Evolutionary conservation across 2,113 vertebrate species (phyloP).

Genomic region (Caloenas nicobarica): DNA sequence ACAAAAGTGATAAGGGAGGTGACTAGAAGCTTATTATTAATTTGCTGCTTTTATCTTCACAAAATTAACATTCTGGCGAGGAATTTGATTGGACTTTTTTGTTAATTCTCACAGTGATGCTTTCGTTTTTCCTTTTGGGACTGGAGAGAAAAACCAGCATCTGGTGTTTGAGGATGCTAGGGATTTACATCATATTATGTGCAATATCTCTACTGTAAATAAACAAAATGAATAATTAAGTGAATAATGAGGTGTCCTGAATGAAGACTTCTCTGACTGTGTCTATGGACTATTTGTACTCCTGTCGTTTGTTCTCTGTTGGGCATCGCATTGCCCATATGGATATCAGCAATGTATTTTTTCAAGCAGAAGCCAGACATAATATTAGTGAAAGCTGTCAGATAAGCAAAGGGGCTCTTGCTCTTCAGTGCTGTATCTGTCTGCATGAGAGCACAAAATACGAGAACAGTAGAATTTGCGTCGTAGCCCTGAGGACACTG

Average conservation of each 20-base stretch:
- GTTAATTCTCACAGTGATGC: slow-evolving; percentile 75
- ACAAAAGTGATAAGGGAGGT: slow-evolving; percentile 52
- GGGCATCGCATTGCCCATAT: neutral
- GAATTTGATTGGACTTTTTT: slow-evolving; percentile 80
- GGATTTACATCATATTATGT: slow-evolving; percentile 77
- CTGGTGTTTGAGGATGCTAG: slow-evolving; percentile 79
- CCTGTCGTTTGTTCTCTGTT: neutral
- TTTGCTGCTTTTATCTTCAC: slow-evolving; percentile 70
- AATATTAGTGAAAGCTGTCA: neutral
- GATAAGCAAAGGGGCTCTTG: neutral
- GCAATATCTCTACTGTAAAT: slow-evolving; percentile 80
- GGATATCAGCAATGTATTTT: neutral
- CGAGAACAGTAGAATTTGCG: neutral
- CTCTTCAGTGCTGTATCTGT: neutral
- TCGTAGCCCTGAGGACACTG: neutral
- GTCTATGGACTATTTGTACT: neutral
- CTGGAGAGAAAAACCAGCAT: slow-evolving; percentile 73
- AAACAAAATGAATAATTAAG: slow-evolving; percentile 82
- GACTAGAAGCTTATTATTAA: slow-evolving; percentile 67
- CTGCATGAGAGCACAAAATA: neutral
- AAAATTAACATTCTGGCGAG: slow-evolving; percentile 75
- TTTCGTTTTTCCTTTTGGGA: slow-evolving; percentile 75
- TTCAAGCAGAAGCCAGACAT: slow-evolving; percentile 4
- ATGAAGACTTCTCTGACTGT: slow-evolving; percentile 47
- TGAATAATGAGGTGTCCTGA: slow-evolving; percentile 73